Conservation (phyloP, 2,113 vertebrate genomes). For the Calonectris borealis region DNA sequence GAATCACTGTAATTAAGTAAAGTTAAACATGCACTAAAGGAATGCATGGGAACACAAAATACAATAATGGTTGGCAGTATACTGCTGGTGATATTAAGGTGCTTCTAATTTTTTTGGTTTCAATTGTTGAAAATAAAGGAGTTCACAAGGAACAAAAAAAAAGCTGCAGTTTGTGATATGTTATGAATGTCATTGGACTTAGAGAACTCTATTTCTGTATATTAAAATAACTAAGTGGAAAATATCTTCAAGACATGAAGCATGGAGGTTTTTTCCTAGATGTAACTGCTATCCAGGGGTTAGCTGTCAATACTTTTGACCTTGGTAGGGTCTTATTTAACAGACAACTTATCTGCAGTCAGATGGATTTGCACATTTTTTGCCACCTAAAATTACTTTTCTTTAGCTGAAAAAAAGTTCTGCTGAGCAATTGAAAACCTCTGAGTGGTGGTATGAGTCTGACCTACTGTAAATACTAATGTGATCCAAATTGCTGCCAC, state of each 20-base stretch:
- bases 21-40: background rate
- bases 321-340: background rate
- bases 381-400: background rate
- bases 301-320: background rate
- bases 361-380: background rate
- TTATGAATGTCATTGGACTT: background rate
- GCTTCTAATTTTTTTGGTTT: background rate
- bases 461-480: background rate
- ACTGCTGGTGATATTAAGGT: background rate
- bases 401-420: background rate
- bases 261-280: rapidly evolving
- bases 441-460: background rate
- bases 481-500: background rate
- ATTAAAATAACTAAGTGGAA: background rate
- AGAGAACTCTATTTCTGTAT: background rate
- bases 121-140: background rate
- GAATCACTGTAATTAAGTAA: background rate
- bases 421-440: background rate
- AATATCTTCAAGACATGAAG: background rate
- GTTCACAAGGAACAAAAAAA: background rate
- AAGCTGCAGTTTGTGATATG: background rate
- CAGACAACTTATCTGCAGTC: background rate
- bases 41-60: background rate
- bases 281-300: background rate
- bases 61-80: background rate